These are phyloP conservation scores for Pollenia amentaria DNA, from an alignment of 2,888 invertebrate species.

Conservation along the genomic window DNA sequence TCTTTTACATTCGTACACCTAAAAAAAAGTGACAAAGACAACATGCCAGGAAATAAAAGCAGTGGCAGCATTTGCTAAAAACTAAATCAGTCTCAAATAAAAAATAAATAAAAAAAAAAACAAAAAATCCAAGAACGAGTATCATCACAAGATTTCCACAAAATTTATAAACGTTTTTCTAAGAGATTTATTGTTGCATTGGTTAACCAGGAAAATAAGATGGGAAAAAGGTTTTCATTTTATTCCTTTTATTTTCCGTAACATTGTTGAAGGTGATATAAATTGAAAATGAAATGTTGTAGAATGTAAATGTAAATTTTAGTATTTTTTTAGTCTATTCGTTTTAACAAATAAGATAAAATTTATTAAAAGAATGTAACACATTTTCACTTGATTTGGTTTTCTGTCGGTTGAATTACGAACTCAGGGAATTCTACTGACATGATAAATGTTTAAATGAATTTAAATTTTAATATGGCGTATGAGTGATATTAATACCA, in stretches of 20 bases:
- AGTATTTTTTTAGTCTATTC: background rate
- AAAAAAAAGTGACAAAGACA: slow-evolving; percentile 58
- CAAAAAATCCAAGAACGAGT: background rate
- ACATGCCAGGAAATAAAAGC: slow-evolving; percentile 39
- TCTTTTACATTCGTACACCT: slow-evolving; percentile 19
- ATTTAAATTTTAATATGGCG: slow-evolving; percentile 72
- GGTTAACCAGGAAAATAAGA: slow-evolving; percentile 80
- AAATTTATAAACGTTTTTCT: slow-evolving; percentile 82
- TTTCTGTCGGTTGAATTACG: slow-evolving; percentile 70
- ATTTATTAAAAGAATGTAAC: slow-evolving; percentile 75
- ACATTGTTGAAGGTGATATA: slow-evolving; percentile 70
- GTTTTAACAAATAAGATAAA: slow-evolving; percentile 43
- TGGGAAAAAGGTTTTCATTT: slow-evolving; percentile 56
- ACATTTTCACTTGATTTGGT: slow-evolving; percentile 77
- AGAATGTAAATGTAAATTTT: slow-evolving; percentile 60
- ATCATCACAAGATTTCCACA: slow-evolving; percentile 54
- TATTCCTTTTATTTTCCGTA: slow-evolving; percentile 1
- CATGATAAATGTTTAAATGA: slow-evolving; percentile 73
- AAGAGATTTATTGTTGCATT: slow-evolving; percentile 84
- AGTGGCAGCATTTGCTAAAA: slow-evolving; percentile 22
- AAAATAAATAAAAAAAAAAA: background rate
- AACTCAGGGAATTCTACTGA: slow-evolving; percentile 40
- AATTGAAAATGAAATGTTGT: slow-evolving; percentile 72
- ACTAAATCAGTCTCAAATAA: slow-evolving; percentile 35
- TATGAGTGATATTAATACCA: slow-evolving; percentile 70